Conservation (phyloP, 1,140 invertebrate species). For the Oreohelix idahoensis region DNA sequence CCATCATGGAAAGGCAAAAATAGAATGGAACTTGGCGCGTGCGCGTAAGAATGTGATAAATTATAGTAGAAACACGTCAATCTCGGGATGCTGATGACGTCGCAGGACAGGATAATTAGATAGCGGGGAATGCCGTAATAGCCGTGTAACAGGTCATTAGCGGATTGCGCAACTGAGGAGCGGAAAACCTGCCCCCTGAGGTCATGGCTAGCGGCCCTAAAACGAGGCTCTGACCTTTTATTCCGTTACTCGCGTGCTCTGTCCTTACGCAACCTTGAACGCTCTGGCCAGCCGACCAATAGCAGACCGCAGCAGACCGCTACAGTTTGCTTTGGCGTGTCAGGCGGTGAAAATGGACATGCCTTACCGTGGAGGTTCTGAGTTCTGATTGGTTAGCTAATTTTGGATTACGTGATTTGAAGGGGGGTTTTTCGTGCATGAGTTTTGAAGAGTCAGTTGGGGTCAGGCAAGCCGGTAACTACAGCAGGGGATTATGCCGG, state of each 20-base stretch:
- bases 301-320: background rate
- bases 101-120: too few species aligned
- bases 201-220: too few species aligned
- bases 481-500: slow-evolving; percentile 1
- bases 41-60: too few species aligned
- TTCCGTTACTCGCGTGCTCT: background rate
- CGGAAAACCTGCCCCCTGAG: too few species aligned
- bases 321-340: background rate
- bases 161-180: too few species aligned
- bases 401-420: slow-evolving; percentile 26
- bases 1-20: too few species aligned
- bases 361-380: background rate
- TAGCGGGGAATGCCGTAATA: too few species aligned
- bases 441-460: slow-evolving; percentile 9
- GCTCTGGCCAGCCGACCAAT: background rate
- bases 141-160: too few species aligned
- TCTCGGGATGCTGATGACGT: too few species aligned
- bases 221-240: too few species aligned
- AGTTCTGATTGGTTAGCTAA: slow-evolving; percentile 20
- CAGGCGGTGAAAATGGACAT: background rate
- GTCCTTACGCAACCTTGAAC: slow-evolving; percentile 22
- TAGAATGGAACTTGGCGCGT: too few species aligned
- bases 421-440: slow-evolving; percentile 7
- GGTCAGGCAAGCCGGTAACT: background rate
- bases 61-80: too few species aligned